Base-by-base conservation (phyloP, 2,113 vertebrate genomes). In the Sander vitreus region DNA sequence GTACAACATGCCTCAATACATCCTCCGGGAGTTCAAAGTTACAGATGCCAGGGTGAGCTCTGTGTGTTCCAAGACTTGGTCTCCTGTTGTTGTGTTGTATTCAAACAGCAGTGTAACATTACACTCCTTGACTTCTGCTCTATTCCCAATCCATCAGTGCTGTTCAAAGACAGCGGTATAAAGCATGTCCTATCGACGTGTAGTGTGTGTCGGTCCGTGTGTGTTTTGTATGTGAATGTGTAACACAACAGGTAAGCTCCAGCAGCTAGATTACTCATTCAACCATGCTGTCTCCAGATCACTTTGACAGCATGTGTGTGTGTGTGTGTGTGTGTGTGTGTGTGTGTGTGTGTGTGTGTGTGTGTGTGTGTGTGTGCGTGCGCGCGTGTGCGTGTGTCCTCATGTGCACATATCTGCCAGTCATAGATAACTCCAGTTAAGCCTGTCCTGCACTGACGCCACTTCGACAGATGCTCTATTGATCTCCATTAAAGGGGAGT, bases 1-100 rank as follows among this genome's bases (percentile, higher is more conserved):
- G 71, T 99, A 99, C 94, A 98, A 98, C 94, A 98, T 99, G 97
- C 97, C 97, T 5, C 97, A 98, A 94, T 99, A 98, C 92, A 98
- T 99, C 92, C 96, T 99, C 6, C 92, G 97, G 1, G 97, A 99
- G 72, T 99, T 99, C 94, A 99, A 99, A 94, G 97, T 99, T 90
- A 99, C 97, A 0, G 97, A 98, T 14, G 97, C 97, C 93, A 95
- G 97, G 95, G 97, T 99, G 83, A 92, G 97, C 91, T 73, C 48
- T 57, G 15, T 45, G 59, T 75, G 63, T 80, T 73, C 65, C 47
- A 51, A 33, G 72, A 27, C 65, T n/a, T 48, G 50, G 33, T 23
- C 50, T 69, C 54, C 8, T 68, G 12, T 36, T 69, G 30, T 25
- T 45, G 51, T 69, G 76, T 80, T 87, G 69, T 73, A 58, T 83